Evolutionary conservation across 2,797 vertebrate species (phyloP), one percentile per base, ranked within the genome.

Genomic region (Muscicapa comitata): DNA sequence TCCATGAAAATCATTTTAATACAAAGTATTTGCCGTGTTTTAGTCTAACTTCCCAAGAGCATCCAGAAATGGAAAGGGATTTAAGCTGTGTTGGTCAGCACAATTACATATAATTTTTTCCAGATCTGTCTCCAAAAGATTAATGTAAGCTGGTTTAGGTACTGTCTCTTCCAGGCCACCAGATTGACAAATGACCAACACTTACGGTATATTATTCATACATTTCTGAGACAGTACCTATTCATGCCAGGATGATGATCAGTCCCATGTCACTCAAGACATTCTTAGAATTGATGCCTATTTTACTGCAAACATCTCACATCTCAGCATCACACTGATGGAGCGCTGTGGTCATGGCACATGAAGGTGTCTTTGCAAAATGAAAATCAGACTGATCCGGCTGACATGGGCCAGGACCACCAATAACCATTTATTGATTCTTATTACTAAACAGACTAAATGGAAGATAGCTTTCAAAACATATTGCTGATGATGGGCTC

Each of bases 1-100:
- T 83, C 50, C 13, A 17, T 17, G 23, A 90, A 92, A 92, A 95
- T 92, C 10, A 89, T 79, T 95, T 94, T 88, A 78, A 95, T 94
- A 94, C 57, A 94, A 94, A 98, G 47, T 92, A 84, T 86, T 89
- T 91, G 51, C 58, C 51, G 45, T 58, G 15, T 58, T 96, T 96
- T 92, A 90, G 86, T 93, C 84, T 83, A 80, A 81, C 71, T 93
- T 97, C 86, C 85, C 93, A 76, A 15, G 61, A 93, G 53, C 37
- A 26, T 26, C 31, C 58, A 88, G 38, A 94, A 93, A 62, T 83
- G 20, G 70, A 95, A 96, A 67, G 68, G 37, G 63, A 35, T 54
- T 86, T 71, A 31, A 45, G 58, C 37, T 66, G 28, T 80, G 67
- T 55, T 81, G 86, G 53, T 63, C 72, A 71, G 68, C 31, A 66